phyloP scores from a whole-genome alignment of 2,888 invertebrate genomes.

The Aleiodes testaceus region DNA sequence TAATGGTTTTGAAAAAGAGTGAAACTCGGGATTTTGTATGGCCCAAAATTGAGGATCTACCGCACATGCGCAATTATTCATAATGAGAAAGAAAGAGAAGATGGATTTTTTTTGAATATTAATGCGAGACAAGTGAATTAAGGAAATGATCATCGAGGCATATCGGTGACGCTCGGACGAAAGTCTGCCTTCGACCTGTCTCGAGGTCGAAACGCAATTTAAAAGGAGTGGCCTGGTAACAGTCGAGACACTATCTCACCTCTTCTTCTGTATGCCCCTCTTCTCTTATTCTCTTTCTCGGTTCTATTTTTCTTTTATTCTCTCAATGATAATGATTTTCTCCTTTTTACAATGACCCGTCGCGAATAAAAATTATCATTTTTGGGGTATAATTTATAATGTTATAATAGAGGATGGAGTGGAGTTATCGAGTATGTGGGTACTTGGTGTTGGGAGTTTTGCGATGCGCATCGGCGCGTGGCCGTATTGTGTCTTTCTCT shows the following conservation, averaged over 20 bases:
- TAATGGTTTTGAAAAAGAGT: neutral
- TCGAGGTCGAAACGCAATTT: slow-evolving; percentile 52
- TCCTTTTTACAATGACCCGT: too few species aligned
- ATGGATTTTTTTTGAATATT: too few species aligned
- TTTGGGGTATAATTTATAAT: slow-evolving; percentile 23
- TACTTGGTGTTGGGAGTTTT: slow-evolving; percentile 5
- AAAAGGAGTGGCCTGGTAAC: slow-evolving; percentile 57
- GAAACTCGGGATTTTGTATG: neutral
- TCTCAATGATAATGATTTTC: too few species aligned
- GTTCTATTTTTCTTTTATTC: too few species aligned
- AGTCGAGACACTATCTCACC: slow-evolving; percentile 48
- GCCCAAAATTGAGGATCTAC: slow-evolving; percentile 5
- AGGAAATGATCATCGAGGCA: slow-evolving; percentile 40
- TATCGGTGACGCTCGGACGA: slow-evolving; percentile 47
- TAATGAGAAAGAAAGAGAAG: slow-evolving; percentile 2
- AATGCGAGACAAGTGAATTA: slow-evolving; percentile 33
- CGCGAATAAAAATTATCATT: neutral
- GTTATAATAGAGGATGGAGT: neutral
- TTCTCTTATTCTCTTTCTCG: too few species aligned
- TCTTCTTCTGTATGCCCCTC: neutral
- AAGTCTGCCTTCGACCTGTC: slow-evolving; percentile 51
- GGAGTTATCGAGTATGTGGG: neutral
- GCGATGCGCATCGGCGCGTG: slow-evolving; percentile 27
- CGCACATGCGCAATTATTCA: neutral
- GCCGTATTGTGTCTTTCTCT: neutral